phyloP scores from a whole-genome alignment of 2,888 invertebrate genomes.

The Trichacis sp. region DNA sequence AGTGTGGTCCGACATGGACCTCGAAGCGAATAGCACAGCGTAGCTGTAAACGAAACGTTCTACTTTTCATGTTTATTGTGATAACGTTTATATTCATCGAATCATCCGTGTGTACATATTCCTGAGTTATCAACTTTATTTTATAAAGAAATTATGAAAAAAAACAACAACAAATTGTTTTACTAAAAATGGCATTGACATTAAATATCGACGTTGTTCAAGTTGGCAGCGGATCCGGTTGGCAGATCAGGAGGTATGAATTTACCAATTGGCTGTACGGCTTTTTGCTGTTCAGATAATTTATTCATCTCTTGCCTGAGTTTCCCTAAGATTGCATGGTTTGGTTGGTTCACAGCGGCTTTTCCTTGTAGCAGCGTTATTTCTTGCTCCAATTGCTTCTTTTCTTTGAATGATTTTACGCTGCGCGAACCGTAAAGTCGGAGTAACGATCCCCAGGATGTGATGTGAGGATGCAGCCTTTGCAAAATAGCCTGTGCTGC shows the following conservation, averaged over 20 bases:
- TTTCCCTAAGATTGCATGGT: slow-evolving; percentile 90
- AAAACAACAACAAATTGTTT: no score
- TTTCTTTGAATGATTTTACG: slow-evolving; percentile 91
- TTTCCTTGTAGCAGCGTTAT: slow-evolving; percentile 90
- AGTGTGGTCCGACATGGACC: slow-evolving; percentile 75
- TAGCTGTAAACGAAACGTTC: no score
- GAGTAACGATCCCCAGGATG: slow-evolving; percentile 93
- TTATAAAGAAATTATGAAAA: no score
- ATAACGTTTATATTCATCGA: no score
- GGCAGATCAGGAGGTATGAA: slow-evolving; percentile 78
- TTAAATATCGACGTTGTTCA: slow-evolving; percentile 83
- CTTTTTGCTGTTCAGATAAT: slow-evolving; percentile 74
- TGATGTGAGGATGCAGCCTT: slow-evolving; percentile 93
- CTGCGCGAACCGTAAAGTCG: slow-evolving; percentile 93
- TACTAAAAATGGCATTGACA: no score
- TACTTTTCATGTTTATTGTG: no score
- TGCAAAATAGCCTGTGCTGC: slow-evolving; percentile 94
- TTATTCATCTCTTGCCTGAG: slow-evolving; percentile 85
- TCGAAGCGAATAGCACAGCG: slow-evolving; percentile 69
- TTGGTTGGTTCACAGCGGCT: slow-evolving; percentile 90
- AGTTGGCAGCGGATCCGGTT: slow-evolving; percentile 80
- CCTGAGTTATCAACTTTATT: no score
- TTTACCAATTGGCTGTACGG: slow-evolving; percentile 72
- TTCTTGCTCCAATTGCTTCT: slow-evolving; percentile 92
- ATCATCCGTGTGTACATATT: no score